Evolutionary conservation across 2,888 invertebrate genomes (phyloP).

Genomic region (Criorhina ranunculi): DNA sequence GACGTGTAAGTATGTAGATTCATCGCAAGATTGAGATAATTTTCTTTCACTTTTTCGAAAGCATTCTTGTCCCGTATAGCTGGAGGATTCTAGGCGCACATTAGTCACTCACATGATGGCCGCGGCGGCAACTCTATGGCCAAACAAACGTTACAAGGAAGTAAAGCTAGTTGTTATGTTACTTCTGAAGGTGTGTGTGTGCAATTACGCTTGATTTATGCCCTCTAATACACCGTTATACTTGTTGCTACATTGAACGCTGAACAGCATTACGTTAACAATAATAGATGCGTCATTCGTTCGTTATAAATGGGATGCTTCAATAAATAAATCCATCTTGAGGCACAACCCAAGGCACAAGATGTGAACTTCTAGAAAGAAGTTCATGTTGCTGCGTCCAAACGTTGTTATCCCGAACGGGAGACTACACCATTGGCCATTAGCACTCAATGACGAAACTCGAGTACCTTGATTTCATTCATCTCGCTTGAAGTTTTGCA

Average conservation of each 20-base stretch:
- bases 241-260: conserved; percentile 48
- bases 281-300: conserved; percentile 49
- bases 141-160: conserved; percentile 56
- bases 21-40: conserved; percentile 49
- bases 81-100: conserved; percentile 58
- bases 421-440: conserved; percentile 57
- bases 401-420: conserved; percentile 5
- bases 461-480: conserved; percentile 22
- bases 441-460: conserved; percentile 49
- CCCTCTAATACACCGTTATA: conserved; percentile 71
- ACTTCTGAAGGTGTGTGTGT: conserved; percentile 64
- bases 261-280: conserved; percentile 29
- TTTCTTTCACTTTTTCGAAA: conserved; percentile 68
- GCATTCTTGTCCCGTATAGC: conserved; percentile 38
- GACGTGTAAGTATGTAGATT: conserved; percentile 23
- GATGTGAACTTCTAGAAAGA: background rate
- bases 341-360: conserved; percentile 2
- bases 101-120: conserved; percentile 45
- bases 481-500: conserved; percentile 55
- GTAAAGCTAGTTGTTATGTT: conserved; percentile 47
- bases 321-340: conserved; percentile 36
- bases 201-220: conserved; percentile 74
- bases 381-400: conserved; percentile 19
- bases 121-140: background rate
- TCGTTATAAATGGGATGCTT: conserved; percentile 5